phyloP scores from a whole-genome alignment of 2,113 vertebrate species.

The Malurus elegans region DNA sequence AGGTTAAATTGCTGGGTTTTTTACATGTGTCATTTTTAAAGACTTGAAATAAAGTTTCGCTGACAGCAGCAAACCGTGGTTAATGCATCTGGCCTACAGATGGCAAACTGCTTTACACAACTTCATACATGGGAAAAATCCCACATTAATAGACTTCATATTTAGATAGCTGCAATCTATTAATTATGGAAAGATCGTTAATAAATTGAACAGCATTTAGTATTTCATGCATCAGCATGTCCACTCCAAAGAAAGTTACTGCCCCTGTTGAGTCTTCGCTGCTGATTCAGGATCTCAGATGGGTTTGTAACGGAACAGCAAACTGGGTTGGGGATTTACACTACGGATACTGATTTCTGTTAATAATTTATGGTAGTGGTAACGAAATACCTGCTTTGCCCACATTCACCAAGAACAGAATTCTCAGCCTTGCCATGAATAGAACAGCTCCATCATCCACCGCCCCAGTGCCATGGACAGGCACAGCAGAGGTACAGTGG shows the following conservation, averaged over 20 bases:
- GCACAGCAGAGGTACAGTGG: background rate
- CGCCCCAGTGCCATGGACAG: rapidly evolving
- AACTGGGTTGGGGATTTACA: background rate
- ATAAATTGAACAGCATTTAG: background rate
- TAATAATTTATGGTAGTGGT: background rate
- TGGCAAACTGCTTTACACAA: background rate
- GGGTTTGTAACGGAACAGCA: background rate
- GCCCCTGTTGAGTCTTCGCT: background rate
- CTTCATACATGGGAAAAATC: rapidly evolving
- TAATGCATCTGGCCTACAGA: background rate
- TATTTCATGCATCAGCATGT: background rate
- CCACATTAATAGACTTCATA: background rate
- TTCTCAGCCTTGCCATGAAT: background rate
- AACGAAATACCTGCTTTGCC: background rate
- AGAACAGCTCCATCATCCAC: background rate
- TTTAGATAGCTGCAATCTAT: background rate
- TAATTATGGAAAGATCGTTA: background rate
- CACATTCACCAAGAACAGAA: background rate
- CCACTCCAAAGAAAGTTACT: background rate
- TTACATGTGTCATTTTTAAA: background rate
- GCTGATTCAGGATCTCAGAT: background rate
- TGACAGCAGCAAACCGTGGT: background rate
- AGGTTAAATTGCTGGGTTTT: background rate
- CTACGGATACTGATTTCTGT: background rate
- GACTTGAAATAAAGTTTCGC: background rate